phyloP scores from a whole-genome alignment of 2,888 invertebrate genomes.

The Nemapogon koenigi region DNA sequence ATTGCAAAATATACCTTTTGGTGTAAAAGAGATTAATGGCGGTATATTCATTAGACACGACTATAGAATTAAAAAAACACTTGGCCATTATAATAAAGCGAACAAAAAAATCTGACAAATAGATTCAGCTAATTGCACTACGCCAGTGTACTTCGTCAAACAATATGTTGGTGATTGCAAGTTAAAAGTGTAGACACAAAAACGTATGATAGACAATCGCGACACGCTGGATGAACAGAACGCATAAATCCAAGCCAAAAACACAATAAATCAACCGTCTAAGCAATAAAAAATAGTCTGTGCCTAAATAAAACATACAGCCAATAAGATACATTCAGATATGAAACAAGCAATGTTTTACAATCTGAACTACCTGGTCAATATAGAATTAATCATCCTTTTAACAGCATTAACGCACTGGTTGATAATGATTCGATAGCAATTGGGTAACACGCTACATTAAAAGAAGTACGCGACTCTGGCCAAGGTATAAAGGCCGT shows the following conservation, averaged over 20 bases:
- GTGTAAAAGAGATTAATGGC: constrained; percentile 41
- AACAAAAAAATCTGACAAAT: constrained; percentile 50
- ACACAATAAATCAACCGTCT: constrained; percentile 23
- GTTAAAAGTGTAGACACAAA: constrained; percentile 23
- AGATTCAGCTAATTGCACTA: constrained; percentile 37
- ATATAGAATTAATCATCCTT: no score
- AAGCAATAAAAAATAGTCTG: no score
- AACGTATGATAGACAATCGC: constrained; percentile 12
- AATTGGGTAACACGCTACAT: no score
- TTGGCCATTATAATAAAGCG: constrained; percentile 26
- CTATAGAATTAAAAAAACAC: constrained; percentile 32
- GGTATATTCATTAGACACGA: constrained; percentile 33
- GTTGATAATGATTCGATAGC: no score
- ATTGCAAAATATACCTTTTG: no score
- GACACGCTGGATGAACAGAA: constrained; percentile 1
- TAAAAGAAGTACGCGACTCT: no score
- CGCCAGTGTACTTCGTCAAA: constrained; percentile 22
- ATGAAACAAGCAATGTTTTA: no score
- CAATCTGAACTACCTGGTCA: no score
- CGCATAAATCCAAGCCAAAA: constrained; percentile 3
- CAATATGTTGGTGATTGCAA: constrained; percentile 24
- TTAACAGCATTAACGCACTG: no score
- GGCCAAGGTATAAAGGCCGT: no score
- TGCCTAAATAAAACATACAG: no score
- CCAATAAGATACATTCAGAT: no score